Evolutionary conservation across 35 echinoderm and acorn worm species (phyloP), one percentile per base, ranked within the genome.

Genomic region (Ophiothrix spiculata): DNA sequence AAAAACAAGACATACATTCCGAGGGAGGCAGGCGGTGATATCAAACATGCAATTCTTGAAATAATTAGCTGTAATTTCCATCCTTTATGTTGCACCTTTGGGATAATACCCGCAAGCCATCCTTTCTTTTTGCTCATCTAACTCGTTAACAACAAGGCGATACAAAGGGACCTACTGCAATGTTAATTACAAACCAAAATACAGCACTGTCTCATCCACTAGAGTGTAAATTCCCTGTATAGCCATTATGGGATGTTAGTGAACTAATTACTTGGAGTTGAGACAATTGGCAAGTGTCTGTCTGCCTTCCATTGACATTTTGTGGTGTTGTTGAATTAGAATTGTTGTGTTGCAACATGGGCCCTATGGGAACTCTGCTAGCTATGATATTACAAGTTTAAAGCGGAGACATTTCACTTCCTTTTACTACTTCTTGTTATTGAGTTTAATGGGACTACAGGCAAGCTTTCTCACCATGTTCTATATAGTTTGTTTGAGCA

Each of bases 251-350:
- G n/a, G 56, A 39, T 3, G 2, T 78, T 16, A 35, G 76, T 39
- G 36, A 36, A 16, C 76, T 1, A 37, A 78, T 37, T 78, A 3
- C 4, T 16, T 35, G 76, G 8, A 28, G 25, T 4, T 25, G 60
- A 69, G 60, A 6, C 23, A 25, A 28, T 69, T 28, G 29, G 29
- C 60, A 69, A 69, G 60, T 8, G 29, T 1, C 23, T 69, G 60
- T 69, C 60, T 69, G 60, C 60, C 17, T 69, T 69, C 60, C 60
- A n/a, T n/a, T 69, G 60, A 69, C 60, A 69, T 69, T 69, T 69
- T 15, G 23, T 6, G 17, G 60, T 12, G 29, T 28, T n/a, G n/a
- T n/a, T n/a, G 29, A 25, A 69, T 69, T 69, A 69, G 6, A 69
- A 10, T 25, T 12, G 60, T 10, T 69, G 60, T 69, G 60, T 69